phyloP scores from a whole-genome alignment of 1,140 invertebrate genomes.

The Cephus cinctus region DNA sequence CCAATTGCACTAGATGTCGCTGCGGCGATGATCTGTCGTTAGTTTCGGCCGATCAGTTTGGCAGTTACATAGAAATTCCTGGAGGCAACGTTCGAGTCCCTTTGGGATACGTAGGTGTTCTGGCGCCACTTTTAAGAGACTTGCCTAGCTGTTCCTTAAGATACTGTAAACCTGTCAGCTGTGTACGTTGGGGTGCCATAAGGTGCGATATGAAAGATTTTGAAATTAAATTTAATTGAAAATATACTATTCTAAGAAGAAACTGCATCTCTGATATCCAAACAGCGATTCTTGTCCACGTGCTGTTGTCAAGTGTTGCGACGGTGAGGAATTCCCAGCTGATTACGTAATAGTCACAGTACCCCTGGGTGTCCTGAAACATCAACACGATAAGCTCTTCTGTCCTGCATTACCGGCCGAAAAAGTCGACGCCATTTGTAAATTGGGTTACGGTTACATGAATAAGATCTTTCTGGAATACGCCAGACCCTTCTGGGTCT shows the following conservation, averaged over 20 bases:
- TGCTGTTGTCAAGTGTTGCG: conserved; percentile 65
- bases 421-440: conserved; percentile 75
- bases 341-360: conserved; percentile 83
- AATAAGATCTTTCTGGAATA: conserved; percentile 85
- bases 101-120: conserved; percentile 63
- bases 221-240: no score
- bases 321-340: conserved; percentile 69
- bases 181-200: conserved; percentile 63
- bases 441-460: conserved; percentile 72
- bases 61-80: conserved; percentile 65
- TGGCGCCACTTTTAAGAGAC: conserved; percentile 62
- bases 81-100: conserved; percentile 66
- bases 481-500: conserved; percentile 72
- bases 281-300: conserved; percentile 52
- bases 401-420: conserved; percentile 70
- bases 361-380: conserved; percentile 82
- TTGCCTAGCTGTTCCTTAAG: conserved; percentile 60
- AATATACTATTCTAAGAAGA: no score
- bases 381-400: conserved; percentile 71
- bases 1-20: conserved; percentile 59
- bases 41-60: conserved; percentile 67
- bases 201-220: no score
- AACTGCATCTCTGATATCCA: no score
- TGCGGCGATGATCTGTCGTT: conserved; percentile 65
- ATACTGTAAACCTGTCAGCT: conserved; percentile 64